Percentiles rank a stretch among this genome's conserved stretches.
Conservation (phyloP, 1,140 invertebrate genomes). For the Cotesia chilonis region DNA sequence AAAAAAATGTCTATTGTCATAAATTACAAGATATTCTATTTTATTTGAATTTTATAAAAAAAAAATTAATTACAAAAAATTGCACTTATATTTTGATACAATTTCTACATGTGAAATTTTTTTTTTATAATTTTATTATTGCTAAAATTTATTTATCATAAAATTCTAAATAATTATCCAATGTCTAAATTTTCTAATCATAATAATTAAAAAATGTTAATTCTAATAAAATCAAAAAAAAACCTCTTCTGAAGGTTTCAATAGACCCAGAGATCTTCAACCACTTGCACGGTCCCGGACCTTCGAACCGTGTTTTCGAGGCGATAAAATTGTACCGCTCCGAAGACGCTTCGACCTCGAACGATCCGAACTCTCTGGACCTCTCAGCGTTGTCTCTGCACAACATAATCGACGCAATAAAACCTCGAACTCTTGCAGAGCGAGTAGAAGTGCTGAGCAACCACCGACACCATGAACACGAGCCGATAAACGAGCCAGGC, state of each 20-base stretch:
- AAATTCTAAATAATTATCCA: not conserved
- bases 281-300: not conserved
- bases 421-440: slow-evolving; percentile 56
- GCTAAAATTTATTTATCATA: not conserved
- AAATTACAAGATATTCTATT: too few relatives aligned
- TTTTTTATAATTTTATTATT: not conserved
- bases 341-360: not conserved
- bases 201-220: not conserved
- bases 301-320: slow-evolving; percentile 26
- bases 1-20: too few relatives aligned
- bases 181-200: too few relatives aligned
- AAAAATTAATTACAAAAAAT: too few relatives aligned
- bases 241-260: not conserved
- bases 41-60: too few relatives aligned
- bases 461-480: slow-evolving; percentile 59
- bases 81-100: too few relatives aligned
- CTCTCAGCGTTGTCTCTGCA: slow-evolving; percentile 31
- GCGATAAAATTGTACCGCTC: slow-evolving; percentile 22
- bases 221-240: slow-evolving; percentile 31
- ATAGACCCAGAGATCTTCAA: not conserved
- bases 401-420: slow-evolving; percentile 50
- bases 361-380: slow-evolving; percentile 40
- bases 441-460: slow-evolving; percentile 63
- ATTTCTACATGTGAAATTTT: not conserved
- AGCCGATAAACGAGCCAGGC: slow-evolving; percentile 57